Evolutionary conservation across 2,113 vertebrate species (phyloP).

Genomic region (Lagopus muta): DNA sequence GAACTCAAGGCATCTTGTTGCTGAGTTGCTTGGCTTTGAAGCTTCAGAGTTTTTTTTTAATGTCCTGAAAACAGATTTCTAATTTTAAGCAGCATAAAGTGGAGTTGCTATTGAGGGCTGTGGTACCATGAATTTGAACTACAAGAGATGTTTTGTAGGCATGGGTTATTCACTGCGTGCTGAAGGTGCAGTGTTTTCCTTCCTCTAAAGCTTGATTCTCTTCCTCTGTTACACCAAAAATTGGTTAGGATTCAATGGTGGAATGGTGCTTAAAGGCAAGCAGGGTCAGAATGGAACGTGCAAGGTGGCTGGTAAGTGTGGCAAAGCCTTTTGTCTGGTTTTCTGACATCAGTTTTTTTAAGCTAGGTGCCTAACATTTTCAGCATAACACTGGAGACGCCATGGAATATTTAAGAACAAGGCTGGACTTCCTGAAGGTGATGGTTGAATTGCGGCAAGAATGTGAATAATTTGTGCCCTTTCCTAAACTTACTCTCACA

Average conservation of each 20-base stretch:
- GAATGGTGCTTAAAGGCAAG: neutral
- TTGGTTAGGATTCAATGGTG: neutral
- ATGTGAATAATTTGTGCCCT: neutral
- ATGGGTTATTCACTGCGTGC: neutral
- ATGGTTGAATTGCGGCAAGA: neutral
- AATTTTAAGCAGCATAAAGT: constrained; percentile 3
- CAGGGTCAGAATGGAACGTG: neutral
- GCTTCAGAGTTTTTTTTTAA: neutral
- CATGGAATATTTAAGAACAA: neutral
- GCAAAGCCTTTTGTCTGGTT: neutral
- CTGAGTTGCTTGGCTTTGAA: neutral
- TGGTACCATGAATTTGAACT: neutral
- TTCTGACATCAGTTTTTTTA: neutral
- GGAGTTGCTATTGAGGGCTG: neutral
- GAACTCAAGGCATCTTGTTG: neutral
- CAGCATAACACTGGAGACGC: neutral
- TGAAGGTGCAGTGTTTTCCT: neutral
- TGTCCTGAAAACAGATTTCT: neutral
- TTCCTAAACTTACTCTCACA: neutral
- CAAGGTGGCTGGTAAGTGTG: neutral
- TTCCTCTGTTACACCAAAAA: neutral
- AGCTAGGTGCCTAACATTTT: neutral
- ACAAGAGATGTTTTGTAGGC: neutral
- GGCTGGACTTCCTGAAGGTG: neutral
- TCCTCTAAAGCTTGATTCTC: neutral